Evolutionary conservation across 2,113 vertebrate genomes (phyloP).

Genomic region (Pipra filicauda): DNA sequence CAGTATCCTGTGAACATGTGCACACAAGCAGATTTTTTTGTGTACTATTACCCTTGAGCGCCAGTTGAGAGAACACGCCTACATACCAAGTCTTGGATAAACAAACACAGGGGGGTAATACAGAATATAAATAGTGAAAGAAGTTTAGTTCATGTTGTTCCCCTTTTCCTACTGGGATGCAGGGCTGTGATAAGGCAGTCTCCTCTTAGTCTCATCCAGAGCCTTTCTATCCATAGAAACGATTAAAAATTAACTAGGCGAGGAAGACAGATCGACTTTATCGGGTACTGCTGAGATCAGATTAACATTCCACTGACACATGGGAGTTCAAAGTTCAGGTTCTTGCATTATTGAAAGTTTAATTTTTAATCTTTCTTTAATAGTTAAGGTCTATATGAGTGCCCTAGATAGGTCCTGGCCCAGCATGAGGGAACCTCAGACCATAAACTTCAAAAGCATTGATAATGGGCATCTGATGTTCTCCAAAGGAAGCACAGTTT

Average conservation of each 20-base stretch:
- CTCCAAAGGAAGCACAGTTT: background rate
- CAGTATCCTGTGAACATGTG: background rate
- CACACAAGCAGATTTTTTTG: background rate
- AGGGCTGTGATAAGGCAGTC: background rate
- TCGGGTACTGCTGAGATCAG: background rate
- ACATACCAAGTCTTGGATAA: background rate
- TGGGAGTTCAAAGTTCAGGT: slow-evolving; percentile 19
- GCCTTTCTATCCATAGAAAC: background rate
- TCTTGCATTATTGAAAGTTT: slow-evolving; percentile 11
- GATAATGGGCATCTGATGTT: background rate
- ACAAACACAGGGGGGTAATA: background rate
- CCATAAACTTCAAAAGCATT: background rate
- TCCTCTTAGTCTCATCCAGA: background rate
- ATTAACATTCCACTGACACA: background rate
- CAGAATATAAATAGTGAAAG: background rate
- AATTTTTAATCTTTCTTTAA: slow-evolving; percentile 54
- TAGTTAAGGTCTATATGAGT: background rate
- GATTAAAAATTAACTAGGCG: slow-evolving; percentile 49
- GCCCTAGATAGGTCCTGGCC: background rate
- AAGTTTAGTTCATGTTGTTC: background rate
- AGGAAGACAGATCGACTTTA: slow-evolving; percentile 47
- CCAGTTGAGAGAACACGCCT: background rate
- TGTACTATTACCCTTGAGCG: background rate
- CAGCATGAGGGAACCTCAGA: background rate
- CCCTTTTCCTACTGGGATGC: background rate